phyloP scores from a whole-genome alignment of 2,888 invertebrate species.

The Agonum fuliginosum region DNA sequence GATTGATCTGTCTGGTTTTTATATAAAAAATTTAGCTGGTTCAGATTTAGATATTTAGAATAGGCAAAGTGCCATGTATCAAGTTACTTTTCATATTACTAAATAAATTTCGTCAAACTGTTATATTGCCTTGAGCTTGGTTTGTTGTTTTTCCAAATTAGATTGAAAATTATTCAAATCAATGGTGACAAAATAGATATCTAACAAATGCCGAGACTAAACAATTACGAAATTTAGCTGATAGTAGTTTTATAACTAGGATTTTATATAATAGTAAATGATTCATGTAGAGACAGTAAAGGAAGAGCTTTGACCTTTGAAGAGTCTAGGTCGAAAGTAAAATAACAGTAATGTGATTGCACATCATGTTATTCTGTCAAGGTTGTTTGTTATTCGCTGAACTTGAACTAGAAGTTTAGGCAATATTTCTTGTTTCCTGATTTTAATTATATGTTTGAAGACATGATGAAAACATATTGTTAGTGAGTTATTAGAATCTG shows the following conservation, averaged over 20 bases:
- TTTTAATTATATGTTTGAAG: not conserved
- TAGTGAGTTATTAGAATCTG: too few species aligned
- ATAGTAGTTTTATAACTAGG: too few species aligned
- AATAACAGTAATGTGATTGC: conserved; percentile 10
- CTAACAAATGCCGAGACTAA: too few species aligned
- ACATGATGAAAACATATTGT: not conserved
- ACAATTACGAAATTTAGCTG: too few species aligned
- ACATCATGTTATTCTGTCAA: conserved; percentile 29
- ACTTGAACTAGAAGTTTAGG: conserved; percentile 20
- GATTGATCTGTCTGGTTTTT: not conserved
- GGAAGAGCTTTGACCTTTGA: too few species aligned
- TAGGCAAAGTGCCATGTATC: conserved; percentile 1
- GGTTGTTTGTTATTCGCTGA: conserved; percentile 3
- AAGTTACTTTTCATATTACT: conserved; percentile 21
- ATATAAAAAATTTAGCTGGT: not conserved
- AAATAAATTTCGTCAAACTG: conserved; percentile 18
- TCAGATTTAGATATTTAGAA: too few species aligned
- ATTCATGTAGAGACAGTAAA: too few species aligned
- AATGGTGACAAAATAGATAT: conserved; percentile 20
- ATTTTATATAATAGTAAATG: too few species aligned
- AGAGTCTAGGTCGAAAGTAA: too few species aligned
- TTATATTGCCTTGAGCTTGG: not conserved
- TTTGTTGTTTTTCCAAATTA: conserved; percentile 30
- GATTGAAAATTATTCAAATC: conserved; percentile 17
- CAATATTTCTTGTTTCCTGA: conserved; percentile 15